Conservation (phyloP, 1,140 invertebrate genomes). For the Aphidius gifuensis region DNA sequence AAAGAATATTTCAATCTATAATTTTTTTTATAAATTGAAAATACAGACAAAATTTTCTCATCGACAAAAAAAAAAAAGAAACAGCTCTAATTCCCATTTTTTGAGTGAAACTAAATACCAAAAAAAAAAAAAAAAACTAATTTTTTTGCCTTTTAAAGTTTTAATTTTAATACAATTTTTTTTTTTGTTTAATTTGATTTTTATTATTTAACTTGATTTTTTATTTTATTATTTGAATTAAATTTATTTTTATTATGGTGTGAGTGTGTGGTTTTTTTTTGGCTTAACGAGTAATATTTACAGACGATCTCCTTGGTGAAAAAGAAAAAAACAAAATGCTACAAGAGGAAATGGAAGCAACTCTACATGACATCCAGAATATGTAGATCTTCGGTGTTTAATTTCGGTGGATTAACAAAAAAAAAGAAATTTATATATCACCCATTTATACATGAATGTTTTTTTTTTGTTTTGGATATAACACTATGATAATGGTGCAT, state of each 20-base stretch:
- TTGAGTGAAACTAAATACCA: not conserved
- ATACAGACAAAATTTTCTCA: not conserved
- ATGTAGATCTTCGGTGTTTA: slow-evolving; percentile 71
- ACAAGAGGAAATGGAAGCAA: slow-evolving; percentile 97
- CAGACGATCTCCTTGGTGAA: slow-evolving; percentile 94
- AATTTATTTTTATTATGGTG: slow-evolving; percentile 24
- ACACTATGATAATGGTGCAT: not conserved
- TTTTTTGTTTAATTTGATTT: not conserved
- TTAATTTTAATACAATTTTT: not conserved
- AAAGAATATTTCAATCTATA: too few species aligned
- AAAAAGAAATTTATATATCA: slow-evolving; percentile 14
- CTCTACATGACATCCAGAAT: slow-evolving; percentile 98
- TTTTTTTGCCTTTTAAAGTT: too few species aligned
- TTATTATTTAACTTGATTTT: not conserved
- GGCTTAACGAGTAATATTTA: slow-evolving; percentile 57
- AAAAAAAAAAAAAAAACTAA: too few species aligned
- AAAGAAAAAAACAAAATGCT: slow-evolving; percentile 95
- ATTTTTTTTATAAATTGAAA: too few species aligned
- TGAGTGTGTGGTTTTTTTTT: slow-evolving; percentile 14
- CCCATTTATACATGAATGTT: slow-evolving; percentile 3
- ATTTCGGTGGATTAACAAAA: slow-evolving; percentile 37
- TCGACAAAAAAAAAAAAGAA: not conserved
- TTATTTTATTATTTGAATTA: slow-evolving; percentile 6
- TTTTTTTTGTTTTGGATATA: slow-evolving; percentile 7
- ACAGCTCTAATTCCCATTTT: not conserved